Percentiles rank a stretch among this genome's conserved stretches.
Evolutionary conservation across 2,113 vertebrate genomes (phyloP).

Genomic region (Hydrochoerus hydrochaeris): DNA sequence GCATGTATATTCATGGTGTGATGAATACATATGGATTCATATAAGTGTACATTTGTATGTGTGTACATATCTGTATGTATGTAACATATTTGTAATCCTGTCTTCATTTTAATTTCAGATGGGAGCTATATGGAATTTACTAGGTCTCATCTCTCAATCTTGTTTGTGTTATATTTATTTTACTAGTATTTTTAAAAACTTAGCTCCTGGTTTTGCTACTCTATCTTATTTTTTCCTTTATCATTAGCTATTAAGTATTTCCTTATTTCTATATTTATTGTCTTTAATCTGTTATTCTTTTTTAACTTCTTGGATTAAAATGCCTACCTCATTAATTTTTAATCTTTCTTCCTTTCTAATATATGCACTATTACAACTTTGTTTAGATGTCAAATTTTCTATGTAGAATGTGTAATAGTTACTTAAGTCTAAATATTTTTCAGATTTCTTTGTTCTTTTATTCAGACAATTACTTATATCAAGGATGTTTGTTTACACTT

Average conservation of each 20-base stretch:
- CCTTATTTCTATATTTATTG: not conserved
- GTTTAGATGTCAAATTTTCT: not conserved
- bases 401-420: not conserved
- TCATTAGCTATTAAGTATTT: not conserved
- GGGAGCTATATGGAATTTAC: not conserved
- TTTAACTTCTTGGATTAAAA: not conserved
- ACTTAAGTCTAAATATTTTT: not conserved
- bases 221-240: not conserved
- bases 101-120: slow-evolving; percentile 28
- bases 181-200: not conserved
- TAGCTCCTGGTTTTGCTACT: not conserved
- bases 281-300: not conserved
- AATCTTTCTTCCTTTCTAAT: not conserved
- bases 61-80: not conserved
- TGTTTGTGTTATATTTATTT: not conserved
- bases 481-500: not conserved
- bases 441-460: not conserved
- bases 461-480: not conserved
- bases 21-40: too few relatives aligned
- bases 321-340: not conserved
- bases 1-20: fast-evolving
- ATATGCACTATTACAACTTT: not conserved
- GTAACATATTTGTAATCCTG: not conserved
- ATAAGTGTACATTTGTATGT: not conserved
- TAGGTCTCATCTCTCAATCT: not conserved